Evolutionary conservation across 2,888 invertebrate species (phyloP).

Genomic region (Catonia carolina): DNA sequence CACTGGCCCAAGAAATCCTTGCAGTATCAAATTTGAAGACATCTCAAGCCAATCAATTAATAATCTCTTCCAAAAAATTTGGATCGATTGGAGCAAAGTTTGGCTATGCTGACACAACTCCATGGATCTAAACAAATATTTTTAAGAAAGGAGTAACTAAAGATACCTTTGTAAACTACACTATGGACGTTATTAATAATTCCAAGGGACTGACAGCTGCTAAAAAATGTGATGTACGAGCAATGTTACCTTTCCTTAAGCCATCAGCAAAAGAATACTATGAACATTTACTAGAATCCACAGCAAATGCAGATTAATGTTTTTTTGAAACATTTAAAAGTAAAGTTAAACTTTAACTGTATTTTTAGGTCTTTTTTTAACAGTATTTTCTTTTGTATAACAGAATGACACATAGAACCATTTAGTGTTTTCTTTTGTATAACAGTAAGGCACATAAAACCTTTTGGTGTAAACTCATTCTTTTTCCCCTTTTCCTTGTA

Average conservation of each 20-base stretch:
- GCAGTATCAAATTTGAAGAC: background rate
- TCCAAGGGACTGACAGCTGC: background rate
- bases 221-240: background rate
- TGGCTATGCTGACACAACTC: conserved; percentile 1
- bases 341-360: too few relatives aligned
- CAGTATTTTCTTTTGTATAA: too few relatives aligned
- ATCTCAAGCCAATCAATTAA: background rate
- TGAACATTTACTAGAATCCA: background rate
- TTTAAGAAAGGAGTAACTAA: background rate
- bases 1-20: background rate
- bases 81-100: background rate
- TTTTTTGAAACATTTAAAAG: conserved; percentile 2
- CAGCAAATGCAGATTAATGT: background rate
- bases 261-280: background rate
- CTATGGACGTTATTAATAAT: background rate
- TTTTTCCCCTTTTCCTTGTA: background rate
- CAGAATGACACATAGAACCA: too few relatives aligned
- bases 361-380: too few relatives aligned
- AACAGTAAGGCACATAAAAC: conserved; percentile 1
- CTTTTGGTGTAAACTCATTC: background rate
- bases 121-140: background rate
- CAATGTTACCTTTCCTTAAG: background rate
- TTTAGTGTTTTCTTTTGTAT: too few relatives aligned
- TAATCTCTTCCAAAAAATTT: background rate
- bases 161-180: background rate